Evolutionary conservation across 2,113 vertebrate species (phyloP).

Genomic region (Odobenus rosmarus): DNA sequence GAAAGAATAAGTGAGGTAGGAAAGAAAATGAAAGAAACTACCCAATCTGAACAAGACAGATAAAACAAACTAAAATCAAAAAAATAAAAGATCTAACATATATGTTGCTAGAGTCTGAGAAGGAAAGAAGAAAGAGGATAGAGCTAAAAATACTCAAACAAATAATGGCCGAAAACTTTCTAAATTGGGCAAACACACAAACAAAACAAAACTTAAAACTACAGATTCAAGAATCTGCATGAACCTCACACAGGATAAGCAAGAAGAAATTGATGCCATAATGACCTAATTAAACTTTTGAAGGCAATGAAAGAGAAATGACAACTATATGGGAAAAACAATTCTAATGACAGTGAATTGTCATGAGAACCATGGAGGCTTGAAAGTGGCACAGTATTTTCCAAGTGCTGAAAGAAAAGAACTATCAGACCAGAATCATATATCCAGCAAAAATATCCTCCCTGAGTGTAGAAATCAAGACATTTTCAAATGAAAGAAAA

Average conservation of each 20-base stretch:
- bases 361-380: background rate
- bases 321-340: background rate
- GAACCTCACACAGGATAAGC: background rate
- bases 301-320: background rate
- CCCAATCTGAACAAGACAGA: background rate
- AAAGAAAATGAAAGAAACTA: background rate
- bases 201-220: background rate
- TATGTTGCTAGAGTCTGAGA: background rate
- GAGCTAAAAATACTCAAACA: background rate
- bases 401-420: background rate
- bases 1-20: background rate
- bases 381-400: background rate
- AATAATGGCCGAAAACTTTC: background rate
- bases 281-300: background rate
- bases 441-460: background rate
- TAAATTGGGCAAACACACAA: background rate
- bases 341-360: background rate
- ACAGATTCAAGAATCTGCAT: background rate
- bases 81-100: background rate
- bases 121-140: background rate
- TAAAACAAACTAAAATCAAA: background rate
- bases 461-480: background rate
- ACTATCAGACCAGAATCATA: background rate
- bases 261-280: background rate
- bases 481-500: background rate